phyloP scores from a whole-genome alignment of 2,113 vertebrate species.

The Tachysurus fulvidraco region DNA sequence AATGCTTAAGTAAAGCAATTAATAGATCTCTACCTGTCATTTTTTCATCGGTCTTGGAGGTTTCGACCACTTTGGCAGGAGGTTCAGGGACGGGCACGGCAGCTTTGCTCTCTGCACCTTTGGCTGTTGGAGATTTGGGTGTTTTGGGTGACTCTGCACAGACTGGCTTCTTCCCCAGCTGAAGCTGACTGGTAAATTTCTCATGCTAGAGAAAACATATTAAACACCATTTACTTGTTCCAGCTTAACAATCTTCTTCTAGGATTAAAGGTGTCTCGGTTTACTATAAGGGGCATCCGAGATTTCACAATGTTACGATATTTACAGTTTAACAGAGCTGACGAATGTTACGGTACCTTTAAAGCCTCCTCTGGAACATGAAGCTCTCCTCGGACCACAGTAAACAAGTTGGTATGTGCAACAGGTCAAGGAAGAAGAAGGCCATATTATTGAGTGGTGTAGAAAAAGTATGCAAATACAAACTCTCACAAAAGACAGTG shows the following conservation, averaged over 20 bases:
- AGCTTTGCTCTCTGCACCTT: conserved; percentile 69
- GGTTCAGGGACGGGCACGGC: conserved; percentile 70
- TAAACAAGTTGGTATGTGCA: conserved; percentile 98
- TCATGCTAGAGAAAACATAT: conserved; percentile 80
- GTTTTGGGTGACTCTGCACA: conserved; percentile 79
- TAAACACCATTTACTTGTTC: background rate
- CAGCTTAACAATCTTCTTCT: background rate
- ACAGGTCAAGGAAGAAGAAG: conserved; percentile 72
- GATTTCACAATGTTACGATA: background rate
- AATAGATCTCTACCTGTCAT: conserved; percentile 72
- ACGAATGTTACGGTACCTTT: conserved; percentile 79
- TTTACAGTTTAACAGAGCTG: background rate
- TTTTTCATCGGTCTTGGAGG: conserved; percentile 84
- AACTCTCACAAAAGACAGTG: conserved; percentile 1
- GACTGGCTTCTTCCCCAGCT: conserved; percentile 86
- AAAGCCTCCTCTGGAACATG: conserved; percentile 97
- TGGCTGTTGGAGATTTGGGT: conserved; percentile 72
- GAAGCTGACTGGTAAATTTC: conserved; percentile 96
- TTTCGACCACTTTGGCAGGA: conserved; percentile 75
- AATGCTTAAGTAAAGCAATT: background rate
- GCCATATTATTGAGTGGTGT: background rate
- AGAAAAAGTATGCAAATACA: background rate
- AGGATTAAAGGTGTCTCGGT: background rate
- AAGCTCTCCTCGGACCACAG: conserved; percentile 92
- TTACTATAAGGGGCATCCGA: background rate